These are phyloP conservation scores for Drosophila lini DNA, from an alignment of 1,140 invertebrate genomes.

Conservation along the genomic window DNA sequence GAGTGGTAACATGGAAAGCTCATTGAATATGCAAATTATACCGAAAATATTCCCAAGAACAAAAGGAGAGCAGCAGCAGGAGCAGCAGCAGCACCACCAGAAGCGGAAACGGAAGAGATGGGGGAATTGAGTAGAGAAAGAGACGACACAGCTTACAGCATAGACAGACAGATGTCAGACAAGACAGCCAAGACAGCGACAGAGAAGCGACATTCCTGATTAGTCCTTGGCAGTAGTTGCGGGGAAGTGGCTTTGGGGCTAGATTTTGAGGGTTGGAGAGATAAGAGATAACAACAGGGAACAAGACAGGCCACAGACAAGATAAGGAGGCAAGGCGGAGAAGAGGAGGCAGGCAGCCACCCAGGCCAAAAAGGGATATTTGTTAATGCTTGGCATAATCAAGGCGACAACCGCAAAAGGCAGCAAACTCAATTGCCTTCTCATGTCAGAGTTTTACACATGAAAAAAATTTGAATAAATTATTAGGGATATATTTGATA, in stretches of 20 bases:
- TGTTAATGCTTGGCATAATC: constrained; percentile 66
- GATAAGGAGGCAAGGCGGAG: neutral
- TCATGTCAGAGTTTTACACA: constrained; percentile 6
- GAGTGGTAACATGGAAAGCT: constrained; percentile 54
- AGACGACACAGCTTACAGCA: constrained; percentile 19
- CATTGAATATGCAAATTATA: constrained; percentile 83
- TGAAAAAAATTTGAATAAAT: neutral
- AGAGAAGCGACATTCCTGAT: constrained; percentile 51
- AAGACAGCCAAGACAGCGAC: constrained; percentile 43
- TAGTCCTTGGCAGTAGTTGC: constrained; percentile 37
- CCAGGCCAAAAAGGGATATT: constrained; percentile 65
- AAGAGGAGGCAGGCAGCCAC: neutral
- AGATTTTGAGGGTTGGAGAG: neutral
- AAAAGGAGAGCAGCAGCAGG: constrained; percentile 26
- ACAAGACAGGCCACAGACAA: constrained; percentile 46
- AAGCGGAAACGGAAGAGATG: constrained; percentile 25
- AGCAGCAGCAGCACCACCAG: constrained; percentile 17
- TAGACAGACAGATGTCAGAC: constrained; percentile 70
- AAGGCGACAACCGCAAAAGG: constrained; percentile 42
- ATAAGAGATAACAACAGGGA: constrained; percentile 6
- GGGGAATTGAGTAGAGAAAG: neutral
- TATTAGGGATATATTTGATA: neutral
- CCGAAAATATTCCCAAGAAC: constrained; percentile 63
- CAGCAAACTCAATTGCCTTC: constrained; percentile 51
- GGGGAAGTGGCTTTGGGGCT: constrained; percentile 3